Evolutionary conservation across 2,888 invertebrate genomes (phyloP), one percentile per base, ranked within the genome.

Genomic region (Yponomeuta evonymella): DNA sequence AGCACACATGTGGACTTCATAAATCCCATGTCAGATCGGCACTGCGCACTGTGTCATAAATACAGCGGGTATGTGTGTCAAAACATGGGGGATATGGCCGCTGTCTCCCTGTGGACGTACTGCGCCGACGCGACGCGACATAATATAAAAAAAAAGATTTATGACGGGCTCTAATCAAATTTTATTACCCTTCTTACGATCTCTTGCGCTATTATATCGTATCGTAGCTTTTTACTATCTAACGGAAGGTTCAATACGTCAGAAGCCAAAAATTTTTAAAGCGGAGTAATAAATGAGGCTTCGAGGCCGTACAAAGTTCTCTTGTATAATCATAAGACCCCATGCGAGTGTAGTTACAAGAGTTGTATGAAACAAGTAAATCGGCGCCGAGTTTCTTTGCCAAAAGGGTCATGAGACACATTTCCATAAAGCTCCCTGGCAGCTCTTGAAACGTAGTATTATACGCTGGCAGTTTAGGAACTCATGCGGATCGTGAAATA

Each of bases 121-220:
- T 80, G 79, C 75, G 75, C 77, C 81, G 83, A 83, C 84, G 85
- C 84, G 85, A 79, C 75, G 76, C 79, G 81, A 87, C 87, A 88
- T 90, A 90, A 90, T 90, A 89, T 90, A 89, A 92, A 90, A 85
- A n/a, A 79, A 88, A 86, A 91, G 92, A 92, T 92, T 91, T 90
- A 92, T 89, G 92, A 87, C 87, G 84, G 84, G 85, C 79, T 87
- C 84, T 89, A 92, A 92, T 92, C 89, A 88, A 90, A 89, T 89
- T 90, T 90, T 91, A 91, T 88, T 86, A 84, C 85, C 78, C 76
- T 81, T 83, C 83, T 77, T 81, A 83, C 83, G 83, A 85, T 84
- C 86, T 87, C 84, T 80, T 75, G 76, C 78, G 75, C 79, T 80
- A 80, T 82, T 81, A 81, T 79, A 79, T 76, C 72, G 75, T 75